Percentiles rank a stretch among this genome's conserved stretches.
Conservation (phyloP, 1,140 invertebrate genomes). For the Achatina immaculata region DNA sequence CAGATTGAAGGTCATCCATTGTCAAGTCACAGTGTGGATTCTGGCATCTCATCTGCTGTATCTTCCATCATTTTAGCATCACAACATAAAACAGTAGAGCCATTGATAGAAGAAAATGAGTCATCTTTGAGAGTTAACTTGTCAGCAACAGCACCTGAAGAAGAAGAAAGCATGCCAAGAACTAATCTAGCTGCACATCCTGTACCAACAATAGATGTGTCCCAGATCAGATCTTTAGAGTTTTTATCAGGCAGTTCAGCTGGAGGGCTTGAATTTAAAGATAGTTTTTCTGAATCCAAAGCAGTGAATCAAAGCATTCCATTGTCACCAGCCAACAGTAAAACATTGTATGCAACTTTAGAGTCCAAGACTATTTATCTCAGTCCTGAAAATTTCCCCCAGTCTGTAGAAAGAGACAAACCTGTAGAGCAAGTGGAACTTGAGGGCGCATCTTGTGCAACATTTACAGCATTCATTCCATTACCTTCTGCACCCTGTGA, state of each 20-base stretch:
- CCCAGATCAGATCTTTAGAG: background rate
- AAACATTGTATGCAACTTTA: slow-evolving; percentile 3
- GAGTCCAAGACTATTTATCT: slow-evolving; percentile 18
- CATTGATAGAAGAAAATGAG: background rate
- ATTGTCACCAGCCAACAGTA: background rate
- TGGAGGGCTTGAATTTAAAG: background rate
- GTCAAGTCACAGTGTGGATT: slow-evolving; percentile 7
- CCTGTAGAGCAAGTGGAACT: background rate
- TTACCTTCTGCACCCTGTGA: background rate
- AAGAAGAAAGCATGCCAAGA: background rate
- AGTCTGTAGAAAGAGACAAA: background rate
- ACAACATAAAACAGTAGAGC: background rate
- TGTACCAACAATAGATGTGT: background rate
- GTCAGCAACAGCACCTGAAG: background rate
- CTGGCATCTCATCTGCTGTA: slow-evolving; percentile 12
- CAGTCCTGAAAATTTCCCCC: background rate
- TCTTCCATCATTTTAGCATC: background rate
- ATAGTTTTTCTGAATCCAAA: background rate
- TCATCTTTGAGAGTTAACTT: background rate
- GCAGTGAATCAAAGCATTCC: background rate
- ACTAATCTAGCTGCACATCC: background rate
- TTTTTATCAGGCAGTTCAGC: background rate
- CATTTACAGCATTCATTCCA: slow-evolving; percentile 7
- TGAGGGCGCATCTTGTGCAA: background rate
- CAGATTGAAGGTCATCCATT: no score